Base-by-base conservation (phyloP, 2,888 invertebrate species). In the Tenthredo livida region DNA sequence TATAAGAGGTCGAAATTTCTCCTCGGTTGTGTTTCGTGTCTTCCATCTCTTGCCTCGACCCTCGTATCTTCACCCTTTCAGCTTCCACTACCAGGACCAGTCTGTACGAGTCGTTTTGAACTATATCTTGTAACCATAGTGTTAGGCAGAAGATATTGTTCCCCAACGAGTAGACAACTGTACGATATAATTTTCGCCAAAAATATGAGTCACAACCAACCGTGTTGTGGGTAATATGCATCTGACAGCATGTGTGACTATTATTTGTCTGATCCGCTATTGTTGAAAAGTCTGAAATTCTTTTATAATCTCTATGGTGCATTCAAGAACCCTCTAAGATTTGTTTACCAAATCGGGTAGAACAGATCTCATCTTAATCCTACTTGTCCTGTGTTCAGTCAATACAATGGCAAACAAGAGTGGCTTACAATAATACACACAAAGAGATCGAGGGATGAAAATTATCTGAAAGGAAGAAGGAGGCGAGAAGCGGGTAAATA, bases 381-480 rank as follows among this genome's bases (percentile, higher is more conserved):
- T 17, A 67, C 33, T 40, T 73, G 21, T 21, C 73, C 43, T 25
- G 12, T 40, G n/a, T 73, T 73, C 73, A 43, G 43, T 43, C 73
- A 43, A 77, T 77, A 15, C 73, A 43, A 77, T 77, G 25, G 50
- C 77, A 77, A 54, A 50, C 50, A 77, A 54, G 21, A 77, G 17
- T 50, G 10, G 47, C 77, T 15, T 5, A 54, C 50, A 33, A 50
- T 33, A 50, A 50, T 10, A 21, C 40, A 29, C 29, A 73, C 73
- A 43, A 25, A 40, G 43, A 40, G 25, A 17, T 25, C 25, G 25
- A 43, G 73, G 12, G 40, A 21, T 25, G 73, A 47, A 73, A 67
- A 67, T 33, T 15, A 67, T 15, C 6, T 17, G 10, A 33, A 29
- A 67, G 5, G 33, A 33, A 33, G 10, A 50, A 54, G 50, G 50